Evolutionary conservation across 2,797 vertebrate species (phyloP).

Genomic region (Rhynchonycteris naso): DNA sequence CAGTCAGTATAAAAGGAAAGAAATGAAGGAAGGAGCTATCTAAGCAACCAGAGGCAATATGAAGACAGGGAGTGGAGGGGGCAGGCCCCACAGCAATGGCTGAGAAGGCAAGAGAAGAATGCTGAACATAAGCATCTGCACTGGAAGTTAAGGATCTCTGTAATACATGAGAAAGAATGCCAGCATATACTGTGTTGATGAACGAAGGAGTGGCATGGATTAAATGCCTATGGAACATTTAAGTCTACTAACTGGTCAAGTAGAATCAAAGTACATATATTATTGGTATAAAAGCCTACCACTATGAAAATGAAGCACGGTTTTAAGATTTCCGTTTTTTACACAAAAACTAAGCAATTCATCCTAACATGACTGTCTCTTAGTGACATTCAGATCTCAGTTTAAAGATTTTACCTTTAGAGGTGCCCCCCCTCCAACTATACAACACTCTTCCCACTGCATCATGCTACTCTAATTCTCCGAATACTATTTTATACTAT

Average conservation of each 20-base stretch:
- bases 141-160: background rate
- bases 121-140: background rate
- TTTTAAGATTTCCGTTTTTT: conserved; percentile 6
- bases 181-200: background rate
- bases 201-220: background rate
- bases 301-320: background rate
- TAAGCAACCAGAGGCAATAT: background rate
- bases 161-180: background rate
- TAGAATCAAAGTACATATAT: background rate
- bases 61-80: background rate
- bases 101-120: background rate
- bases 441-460: background rate
- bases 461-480: background rate
- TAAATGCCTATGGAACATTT: background rate
- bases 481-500: background rate
- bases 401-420: background rate
- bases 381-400: background rate
- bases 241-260: background rate
- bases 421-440: background rate
- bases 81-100: background rate
- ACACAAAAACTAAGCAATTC: background rate
- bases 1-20: background rate
- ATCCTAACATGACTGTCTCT: background rate
- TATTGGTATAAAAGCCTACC: background rate
- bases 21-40: background rate